Base-by-base conservation (phyloP, 2,113 vertebrate genomes). In the Platycercus adscitus region DNA sequence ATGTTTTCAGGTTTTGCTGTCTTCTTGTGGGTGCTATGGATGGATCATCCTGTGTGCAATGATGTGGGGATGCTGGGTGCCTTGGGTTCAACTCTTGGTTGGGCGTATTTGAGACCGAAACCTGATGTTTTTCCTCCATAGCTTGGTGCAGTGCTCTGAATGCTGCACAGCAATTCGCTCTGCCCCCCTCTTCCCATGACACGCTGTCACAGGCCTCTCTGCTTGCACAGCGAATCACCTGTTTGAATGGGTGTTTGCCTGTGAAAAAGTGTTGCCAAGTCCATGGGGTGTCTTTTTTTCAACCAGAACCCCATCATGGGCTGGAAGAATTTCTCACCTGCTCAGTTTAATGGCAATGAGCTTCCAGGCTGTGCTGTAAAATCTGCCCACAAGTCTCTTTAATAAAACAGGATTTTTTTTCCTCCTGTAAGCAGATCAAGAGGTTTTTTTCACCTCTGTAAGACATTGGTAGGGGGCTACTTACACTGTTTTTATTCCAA, bases 131-230 rank as follows among this genome's bases (percentile, higher is more conserved):
- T 11, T 37, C 11, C 49, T 52, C 29, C 2, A 0, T 17, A 20
- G 35, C 29, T 41, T 24, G 23, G 23, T 17, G 18, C n/a, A n/a
- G 58, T 7, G 6, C 28, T 29, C 33, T 4, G 31, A 49, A 23
- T 61, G 29, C 73, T 39, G 50, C 14, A 33, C n/a, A 53, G 18
- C 33, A 58, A 58, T 33, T 58, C 33, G 17, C 71, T 31, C 55
- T 65, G 60, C 23, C 44, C 43, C 33, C 11, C 35, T 63, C 15
- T 73, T 35, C 35, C 39, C n/a, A 19, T 2, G 4, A 19, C 47
- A 14, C 0, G 0, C 78, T 37, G 58, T 16, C 3, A 0, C 0
- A 7, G 52, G 31, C 58, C 31, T 33, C 0, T 0, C 52, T 44
- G 31, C 46, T 79, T n/a, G 39, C 46, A n/a, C 29, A 33, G 43